Evolutionary conservation across 2,113 vertebrate genomes (phyloP), one percentile per base, ranked within the genome.

Genomic region (Protobothrops mucrosquamatus): DNA sequence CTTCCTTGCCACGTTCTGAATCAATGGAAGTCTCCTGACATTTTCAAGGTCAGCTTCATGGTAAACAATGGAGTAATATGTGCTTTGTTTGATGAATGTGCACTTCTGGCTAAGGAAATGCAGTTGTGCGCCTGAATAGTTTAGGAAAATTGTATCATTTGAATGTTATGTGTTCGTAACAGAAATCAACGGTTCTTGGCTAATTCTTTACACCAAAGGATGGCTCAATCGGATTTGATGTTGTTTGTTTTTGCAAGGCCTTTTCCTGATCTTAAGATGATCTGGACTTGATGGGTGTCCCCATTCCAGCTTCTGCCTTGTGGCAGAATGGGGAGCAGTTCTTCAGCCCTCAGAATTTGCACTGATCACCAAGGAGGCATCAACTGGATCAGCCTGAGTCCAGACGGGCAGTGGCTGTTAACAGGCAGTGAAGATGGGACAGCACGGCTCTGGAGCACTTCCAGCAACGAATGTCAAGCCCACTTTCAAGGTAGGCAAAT

Each of bases 331-430:
- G 98, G 98, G 43, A 97, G 97, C 96, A 92, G 97, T 23, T 96
- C 97, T 91, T 98, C 98, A 0, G 97, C 97, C 26, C 96, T 98
- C 91, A 97, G 97, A 95, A 97, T 98, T 95, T 98, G 98, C 93
- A 89, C 98, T 0, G 98, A 97, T 88, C 98, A 98, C 97, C 97
- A 96, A 5, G 98, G 98, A 26, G 98, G 98, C 92, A 98, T 98
- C 96, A 98, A 98, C 95, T 98, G 98, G 98, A 95, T 98, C 92
- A 98, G 98, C 94, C 94, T 98, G 95, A 98, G 98, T 94, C 98
- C 98, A 0, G 98, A 98, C 7, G 98, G 98, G 89, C 97, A 97
- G 96, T 97, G 97, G 55, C 96, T 98, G 95, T 97, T 98, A 6
- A 98, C 98, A 0, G 98, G 98, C 87, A 98, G 98, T 12, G 98